Percentiles rank a stretch among this genome's conserved stretches.
Evolutionary conservation across 2,113 vertebrate species (phyloP).

Genomic region (Eulacestoma nigropectus): DNA sequence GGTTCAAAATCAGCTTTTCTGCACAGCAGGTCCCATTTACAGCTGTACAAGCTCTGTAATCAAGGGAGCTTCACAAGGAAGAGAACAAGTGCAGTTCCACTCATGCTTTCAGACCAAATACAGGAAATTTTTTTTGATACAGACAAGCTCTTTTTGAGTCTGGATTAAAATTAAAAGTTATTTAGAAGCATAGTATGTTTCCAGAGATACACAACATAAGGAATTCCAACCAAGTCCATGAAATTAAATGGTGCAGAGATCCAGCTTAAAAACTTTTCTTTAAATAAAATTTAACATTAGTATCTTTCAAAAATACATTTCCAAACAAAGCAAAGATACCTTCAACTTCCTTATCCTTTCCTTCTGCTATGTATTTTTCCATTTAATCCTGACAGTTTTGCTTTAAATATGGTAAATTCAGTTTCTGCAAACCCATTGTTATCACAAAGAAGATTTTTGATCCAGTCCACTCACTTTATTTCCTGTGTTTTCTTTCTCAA

Average conservation of each 20-base stretch:
- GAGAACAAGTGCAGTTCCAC: not conserved
- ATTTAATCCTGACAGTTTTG: not conserved
- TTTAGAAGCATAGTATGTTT: not conserved
- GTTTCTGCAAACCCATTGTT: not conserved
- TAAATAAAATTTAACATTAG: not conserved
- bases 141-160: not conserved
- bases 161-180: not conserved
- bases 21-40: not conserved
- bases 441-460: not conserved
- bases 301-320: constrained; percentile 22
- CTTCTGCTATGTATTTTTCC: not conserved
- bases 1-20: not conserved
- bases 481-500: not conserved
- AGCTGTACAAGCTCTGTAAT: not conserved
- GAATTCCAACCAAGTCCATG: not conserved
- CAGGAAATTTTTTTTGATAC: not conserved
- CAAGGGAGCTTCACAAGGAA: not conserved
- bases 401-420: not conserved
- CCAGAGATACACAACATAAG: not conserved
- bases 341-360: not conserved
- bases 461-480: not conserved
- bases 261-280: not conserved
- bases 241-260: not conserved
- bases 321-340: not conserved
- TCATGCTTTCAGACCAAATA: not conserved